Evolutionary conservation across 2,888 invertebrate genomes (phyloP).

Genomic region (Lingula anatina): DNA sequence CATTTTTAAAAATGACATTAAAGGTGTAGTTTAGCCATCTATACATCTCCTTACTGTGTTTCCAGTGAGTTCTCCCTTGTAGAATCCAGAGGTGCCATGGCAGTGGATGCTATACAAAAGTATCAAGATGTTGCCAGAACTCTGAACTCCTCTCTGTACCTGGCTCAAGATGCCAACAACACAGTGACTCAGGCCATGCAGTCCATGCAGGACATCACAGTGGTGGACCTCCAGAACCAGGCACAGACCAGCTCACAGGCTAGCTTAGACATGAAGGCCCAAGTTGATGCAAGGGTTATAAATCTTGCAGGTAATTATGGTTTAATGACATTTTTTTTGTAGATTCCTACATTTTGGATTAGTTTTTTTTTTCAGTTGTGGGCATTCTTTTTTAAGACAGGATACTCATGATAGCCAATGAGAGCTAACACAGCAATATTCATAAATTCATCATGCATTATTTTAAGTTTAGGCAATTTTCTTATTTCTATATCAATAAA

Average conservation of each 20-base stretch:
- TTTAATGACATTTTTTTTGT: neutral
- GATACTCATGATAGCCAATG: too few species aligned
- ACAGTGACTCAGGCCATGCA: constrained; percentile 12
- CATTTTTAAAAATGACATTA: too few species aligned
- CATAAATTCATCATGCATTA: too few species aligned
- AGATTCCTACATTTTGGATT: neutral
- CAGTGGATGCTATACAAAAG: constrained; percentile 20
- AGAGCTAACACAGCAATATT: too few species aligned
- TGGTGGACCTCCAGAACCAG: constrained; percentile 6
- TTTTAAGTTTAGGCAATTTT: too few species aligned
- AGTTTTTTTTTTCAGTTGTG: neutral
- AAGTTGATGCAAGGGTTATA: too few species aligned
- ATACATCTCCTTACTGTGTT: too few species aligned
- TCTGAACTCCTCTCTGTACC: constrained; percentile 12
- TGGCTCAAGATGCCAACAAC: constrained; percentile 14
- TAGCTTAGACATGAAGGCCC: too few species aligned
- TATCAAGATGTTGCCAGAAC: constrained; percentile 13
- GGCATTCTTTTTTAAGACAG: too few species aligned
- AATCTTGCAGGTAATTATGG: too few species aligned
- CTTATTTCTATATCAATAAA: too few species aligned
- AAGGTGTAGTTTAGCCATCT: too few species aligned
- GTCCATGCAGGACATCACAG: constrained; percentile 5
- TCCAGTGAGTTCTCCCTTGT: constrained; percentile 17
- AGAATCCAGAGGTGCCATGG: constrained; percentile 14
- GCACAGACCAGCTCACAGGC: constrained; percentile 5